These are phyloP conservation scores for Ophion costatus DNA, from an alignment of 2,888 invertebrate genomes.

Conservation along the genomic window DNA sequence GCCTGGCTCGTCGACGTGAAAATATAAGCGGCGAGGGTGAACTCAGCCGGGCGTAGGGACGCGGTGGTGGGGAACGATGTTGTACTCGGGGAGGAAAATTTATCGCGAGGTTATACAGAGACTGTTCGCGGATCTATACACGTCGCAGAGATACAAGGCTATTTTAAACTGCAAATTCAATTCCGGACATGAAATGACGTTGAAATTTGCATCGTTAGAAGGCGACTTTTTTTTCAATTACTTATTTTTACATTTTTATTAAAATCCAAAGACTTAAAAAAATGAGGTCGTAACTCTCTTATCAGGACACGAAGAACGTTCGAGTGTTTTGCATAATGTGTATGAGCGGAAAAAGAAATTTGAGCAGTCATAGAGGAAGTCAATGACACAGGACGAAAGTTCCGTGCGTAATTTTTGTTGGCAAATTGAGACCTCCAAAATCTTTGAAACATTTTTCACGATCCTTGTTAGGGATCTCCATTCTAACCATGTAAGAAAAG, in stretches of 20 bases:
- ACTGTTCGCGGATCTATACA: not conserved
- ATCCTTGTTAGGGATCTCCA: too few relatives aligned
- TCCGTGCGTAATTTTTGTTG: not conserved
- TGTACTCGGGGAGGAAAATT: constrained; percentile 23
- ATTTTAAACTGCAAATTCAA: not conserved
- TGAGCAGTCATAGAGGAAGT: too few relatives aligned
- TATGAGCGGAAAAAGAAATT: too few relatives aligned
- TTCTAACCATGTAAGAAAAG: too few relatives aligned
- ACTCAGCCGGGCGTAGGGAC: constrained; percentile 20
- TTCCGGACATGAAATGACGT: not conserved
- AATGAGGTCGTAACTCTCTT: too few relatives aligned
- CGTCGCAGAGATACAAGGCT: not conserved
- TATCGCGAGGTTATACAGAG: not conserved
- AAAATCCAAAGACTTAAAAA: too few relatives aligned
- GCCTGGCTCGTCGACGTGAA: constrained; percentile 54
- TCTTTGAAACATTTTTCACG: too few relatives aligned
- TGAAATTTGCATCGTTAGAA: constrained; percentile 9
- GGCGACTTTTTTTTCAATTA: too few relatives aligned
- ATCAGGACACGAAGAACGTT: too few relatives aligned
- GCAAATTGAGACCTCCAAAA: too few relatives aligned
- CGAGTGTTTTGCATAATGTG: too few relatives aligned
- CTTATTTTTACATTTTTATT: too few relatives aligned
- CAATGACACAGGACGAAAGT: not conserved
- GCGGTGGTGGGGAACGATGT: not conserved
- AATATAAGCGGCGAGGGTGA: constrained; percentile 41